A percentile compares a stretch with the other conserved stretches of the same genome.
Conservation (phyloP, 2,113 vertebrate genomes). For the Centrocercus urophasianus region DNA sequence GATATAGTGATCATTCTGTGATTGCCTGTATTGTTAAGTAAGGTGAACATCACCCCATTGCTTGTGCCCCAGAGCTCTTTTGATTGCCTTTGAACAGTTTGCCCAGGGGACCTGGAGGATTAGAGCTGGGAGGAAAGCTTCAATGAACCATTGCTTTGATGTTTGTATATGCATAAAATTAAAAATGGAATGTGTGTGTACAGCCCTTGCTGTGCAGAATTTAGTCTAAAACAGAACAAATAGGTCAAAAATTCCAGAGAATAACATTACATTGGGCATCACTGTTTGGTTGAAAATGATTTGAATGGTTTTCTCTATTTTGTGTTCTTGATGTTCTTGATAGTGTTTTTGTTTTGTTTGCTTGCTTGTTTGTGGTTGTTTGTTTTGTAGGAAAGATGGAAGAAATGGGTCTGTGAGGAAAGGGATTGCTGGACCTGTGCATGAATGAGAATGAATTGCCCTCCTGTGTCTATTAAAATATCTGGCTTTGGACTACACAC, state of each 20-base stretch:
- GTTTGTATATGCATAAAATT: neutral
- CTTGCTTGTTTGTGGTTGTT: neutral
- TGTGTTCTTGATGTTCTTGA: neutral
- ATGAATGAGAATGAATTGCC: neutral
- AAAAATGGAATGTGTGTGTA: neutral
- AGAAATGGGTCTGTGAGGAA: neutral
- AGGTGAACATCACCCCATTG: neutral
- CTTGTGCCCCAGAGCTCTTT: neutral
- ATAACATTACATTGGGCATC: neutral
- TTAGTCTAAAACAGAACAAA: neutral
- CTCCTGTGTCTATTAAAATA: neutral
- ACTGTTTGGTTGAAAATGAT: neutral
- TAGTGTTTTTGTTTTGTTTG: neutral
- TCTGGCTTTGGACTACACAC: neutral
- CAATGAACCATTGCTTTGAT: neutral
- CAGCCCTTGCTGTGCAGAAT: neutral
- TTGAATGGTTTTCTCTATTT: neutral
- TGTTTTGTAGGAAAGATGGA: neutral
- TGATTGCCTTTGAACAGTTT: constrained; percentile 1
- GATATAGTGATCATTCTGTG: neutral
- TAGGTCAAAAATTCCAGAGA: neutral
- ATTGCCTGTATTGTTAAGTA: neutral
- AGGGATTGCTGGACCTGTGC: neutral
- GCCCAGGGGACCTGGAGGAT: neutral
- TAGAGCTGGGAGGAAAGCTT: neutral